These are phyloP conservation scores for Chelonus insularis DNA, from an alignment of 1,140 invertebrate genomes.

Conservation along the genomic window DNA sequence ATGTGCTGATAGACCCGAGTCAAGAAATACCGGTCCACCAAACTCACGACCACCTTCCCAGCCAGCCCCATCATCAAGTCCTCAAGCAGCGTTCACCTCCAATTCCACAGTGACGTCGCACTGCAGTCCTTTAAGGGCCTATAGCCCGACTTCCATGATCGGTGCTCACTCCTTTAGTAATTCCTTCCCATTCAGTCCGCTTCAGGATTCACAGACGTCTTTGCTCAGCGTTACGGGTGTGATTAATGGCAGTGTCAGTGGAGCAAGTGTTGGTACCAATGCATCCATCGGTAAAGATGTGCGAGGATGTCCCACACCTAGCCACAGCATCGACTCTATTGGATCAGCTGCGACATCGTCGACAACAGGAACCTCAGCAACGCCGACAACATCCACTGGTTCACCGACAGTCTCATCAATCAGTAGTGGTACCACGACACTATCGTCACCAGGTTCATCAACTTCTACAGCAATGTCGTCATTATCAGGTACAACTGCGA, in stretches of 20 bases:
- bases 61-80: slow-evolving; percentile 51
- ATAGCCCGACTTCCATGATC: slow-evolving; percentile 50
- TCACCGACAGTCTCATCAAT: slow-evolving; percentile 16
- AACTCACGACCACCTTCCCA: slow-evolving; percentile 61
- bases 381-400: slow-evolving; percentile 30
- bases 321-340: slow-evolving; percentile 3
- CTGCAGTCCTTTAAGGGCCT: slow-evolving; percentile 52
- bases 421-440: background rate
- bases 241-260: slow-evolving; percentile 21
- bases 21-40: slow-evolving; percentile 61
- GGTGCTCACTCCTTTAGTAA: slow-evolving; percentile 56
- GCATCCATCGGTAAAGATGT: background rate
- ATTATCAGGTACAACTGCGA: slow-evolving; percentile 29
- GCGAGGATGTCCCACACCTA: slow-evolving; percentile 6
- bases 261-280: background rate
- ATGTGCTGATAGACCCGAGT: slow-evolving; percentile 61
- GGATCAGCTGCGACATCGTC: slow-evolving; percentile 7
- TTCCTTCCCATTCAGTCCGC: slow-evolving; percentile 64
- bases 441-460: slow-evolving; percentile 6
- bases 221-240: slow-evolving; percentile 40
- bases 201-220: slow-evolving; percentile 57
- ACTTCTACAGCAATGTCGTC: slow-evolving; percentile 10
- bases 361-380: background rate
- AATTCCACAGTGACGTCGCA: slow-evolving; percentile 43
- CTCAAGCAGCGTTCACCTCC: slow-evolving; percentile 41